Evolutionary conservation across 2,113 vertebrate genomes (phyloP).

Genomic region (Siniperca chuatsi): DNA sequence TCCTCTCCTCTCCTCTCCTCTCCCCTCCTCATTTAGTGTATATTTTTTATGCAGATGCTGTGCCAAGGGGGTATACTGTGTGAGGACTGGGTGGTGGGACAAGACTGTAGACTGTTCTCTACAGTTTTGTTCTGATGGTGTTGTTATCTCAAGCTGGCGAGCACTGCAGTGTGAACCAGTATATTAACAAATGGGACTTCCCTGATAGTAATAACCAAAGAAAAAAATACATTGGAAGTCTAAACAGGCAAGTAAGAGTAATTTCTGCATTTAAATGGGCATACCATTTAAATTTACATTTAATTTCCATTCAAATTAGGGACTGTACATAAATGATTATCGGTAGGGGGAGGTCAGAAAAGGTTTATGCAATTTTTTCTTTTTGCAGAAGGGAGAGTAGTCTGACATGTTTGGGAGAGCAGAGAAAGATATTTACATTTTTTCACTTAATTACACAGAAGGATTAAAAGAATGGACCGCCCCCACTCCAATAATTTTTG

Average conservation of each 20-base stretch:
- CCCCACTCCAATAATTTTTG: background rate
- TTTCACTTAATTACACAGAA: background rate
- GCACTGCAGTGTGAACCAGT: conserved; percentile 12
- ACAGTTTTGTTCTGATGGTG: conserved; percentile 21
- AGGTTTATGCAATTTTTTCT: background rate
- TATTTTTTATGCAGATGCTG: conserved; percentile 11
- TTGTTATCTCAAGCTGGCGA: conserved; percentile 21
- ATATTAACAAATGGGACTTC: conserved; percentile 13
- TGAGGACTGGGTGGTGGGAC: background rate
- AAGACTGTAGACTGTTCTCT: conserved; percentile 4
- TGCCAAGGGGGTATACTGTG: background rate
- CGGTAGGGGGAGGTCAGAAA: background rate
- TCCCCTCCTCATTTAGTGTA: background rate
- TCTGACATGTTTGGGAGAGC: background rate
- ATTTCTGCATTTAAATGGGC: background rate
- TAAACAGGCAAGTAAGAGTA: background rate
- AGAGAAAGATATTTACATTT: background rate
- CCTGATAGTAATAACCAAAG: background rate
- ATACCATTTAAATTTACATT: too few relatives aligned
- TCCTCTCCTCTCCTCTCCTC: too few relatives aligned
- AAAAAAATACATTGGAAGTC: background rate
- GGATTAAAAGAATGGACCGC: background rate
- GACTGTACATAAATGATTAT: background rate
- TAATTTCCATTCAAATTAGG: background rate
- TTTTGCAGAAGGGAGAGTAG: background rate